Conservation (phyloP, 2,113 vertebrate species). For the Indicator indicator region DNA sequence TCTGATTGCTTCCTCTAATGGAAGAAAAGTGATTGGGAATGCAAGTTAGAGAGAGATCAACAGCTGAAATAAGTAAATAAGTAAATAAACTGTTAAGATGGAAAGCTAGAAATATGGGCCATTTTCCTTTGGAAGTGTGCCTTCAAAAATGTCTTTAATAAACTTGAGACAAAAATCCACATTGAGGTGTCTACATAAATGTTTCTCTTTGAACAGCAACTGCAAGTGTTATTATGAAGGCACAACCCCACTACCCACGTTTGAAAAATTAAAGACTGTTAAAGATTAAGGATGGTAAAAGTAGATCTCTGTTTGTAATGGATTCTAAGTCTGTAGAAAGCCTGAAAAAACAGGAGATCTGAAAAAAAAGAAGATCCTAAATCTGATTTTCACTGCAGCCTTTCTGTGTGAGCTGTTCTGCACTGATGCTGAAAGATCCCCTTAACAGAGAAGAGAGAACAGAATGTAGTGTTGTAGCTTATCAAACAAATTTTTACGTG, state of each 20-base stretch:
- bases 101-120: not conserved
- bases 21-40: not conserved
- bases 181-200: not conserved
- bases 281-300: not conserved
- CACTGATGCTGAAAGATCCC: not conserved
- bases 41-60: not conserved
- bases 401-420: not conserved
- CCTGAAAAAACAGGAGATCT: not conserved
- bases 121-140: not conserved
- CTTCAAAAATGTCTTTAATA: not conserved
- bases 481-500: not conserved
- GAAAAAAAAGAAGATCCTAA: not conserved
- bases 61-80: not conserved
- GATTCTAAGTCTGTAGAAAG: not conserved
- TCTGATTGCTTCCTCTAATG: constrained; percentile 6
- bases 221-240: not conserved
- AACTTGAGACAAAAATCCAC: not conserved
- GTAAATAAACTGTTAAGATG: not conserved
- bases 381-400: not conserved
- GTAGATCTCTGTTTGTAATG: not conserved
- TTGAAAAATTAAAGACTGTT: not conserved
- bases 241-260: not conserved
- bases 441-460: not conserved
- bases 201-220: not conserved
- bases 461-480: not conserved